Conservation (phyloP, 2,797 vertebrate genomes). For the Coregonus sp. region DNA sequence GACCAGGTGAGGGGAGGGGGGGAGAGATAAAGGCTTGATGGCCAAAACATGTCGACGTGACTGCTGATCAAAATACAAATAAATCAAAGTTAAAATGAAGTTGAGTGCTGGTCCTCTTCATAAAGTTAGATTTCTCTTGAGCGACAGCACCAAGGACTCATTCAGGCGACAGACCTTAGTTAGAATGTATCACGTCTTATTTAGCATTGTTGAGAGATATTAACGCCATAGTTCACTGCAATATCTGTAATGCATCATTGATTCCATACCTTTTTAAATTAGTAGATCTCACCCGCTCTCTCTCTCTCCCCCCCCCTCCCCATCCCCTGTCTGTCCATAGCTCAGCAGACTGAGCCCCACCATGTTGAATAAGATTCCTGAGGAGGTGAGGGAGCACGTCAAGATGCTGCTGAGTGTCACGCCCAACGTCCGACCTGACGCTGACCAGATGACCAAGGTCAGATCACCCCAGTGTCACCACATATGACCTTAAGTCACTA, state of each 20-base stretch:
- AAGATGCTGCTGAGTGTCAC: constrained; percentile 95
- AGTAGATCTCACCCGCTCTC: not conserved
- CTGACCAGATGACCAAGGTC: constrained; percentile 98
- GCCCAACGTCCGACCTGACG: constrained; percentile 90
- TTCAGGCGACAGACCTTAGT: not conserved
- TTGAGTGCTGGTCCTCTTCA: not conserved
- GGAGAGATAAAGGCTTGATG: not conserved
- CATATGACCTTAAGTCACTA: not conserved
- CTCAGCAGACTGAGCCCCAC: constrained; percentile 88
- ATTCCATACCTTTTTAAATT: too few species aligned
- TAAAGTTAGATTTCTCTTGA: not conserved
- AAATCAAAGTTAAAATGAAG: not conserved
- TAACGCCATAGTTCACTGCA: not conserved
- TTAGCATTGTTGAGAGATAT: not conserved
- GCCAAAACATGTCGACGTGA: not conserved
- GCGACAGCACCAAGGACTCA: not conserved
- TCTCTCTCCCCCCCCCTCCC: not conserved
- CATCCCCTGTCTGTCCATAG: constrained; percentile 61
- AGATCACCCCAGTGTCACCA: constrained; percentile 27
- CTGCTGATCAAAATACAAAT: not conserved
- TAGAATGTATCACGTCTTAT: not conserved
- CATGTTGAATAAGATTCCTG: constrained; percentile 86
- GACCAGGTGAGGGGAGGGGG: constrained; percentile 84
- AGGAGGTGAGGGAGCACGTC: constrained; percentile 90
- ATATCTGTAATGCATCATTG: not conserved